Base-by-base conservation (phyloP, 2,113 vertebrate species). In the Poeciliopsis turrubarensis region DNA sequence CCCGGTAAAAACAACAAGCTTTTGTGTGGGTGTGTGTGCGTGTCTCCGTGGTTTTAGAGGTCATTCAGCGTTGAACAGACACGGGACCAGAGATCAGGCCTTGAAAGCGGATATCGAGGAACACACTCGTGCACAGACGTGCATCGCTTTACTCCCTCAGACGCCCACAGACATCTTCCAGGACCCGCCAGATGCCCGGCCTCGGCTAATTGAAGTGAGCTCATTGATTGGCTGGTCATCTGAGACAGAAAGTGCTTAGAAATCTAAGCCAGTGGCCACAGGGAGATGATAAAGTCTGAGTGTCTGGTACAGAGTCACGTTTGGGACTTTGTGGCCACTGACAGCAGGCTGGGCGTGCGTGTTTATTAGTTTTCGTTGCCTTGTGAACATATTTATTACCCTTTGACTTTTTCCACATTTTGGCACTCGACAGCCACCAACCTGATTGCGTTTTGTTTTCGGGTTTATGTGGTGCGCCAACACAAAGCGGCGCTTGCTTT, bases 151-250 rank as follows among this genome's bases (percentile, higher is more conserved):
- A 32, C 70, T 61, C 71, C 30, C 39, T 51, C 76, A 67, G 61
- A 25, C 74, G 71, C 71, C 78, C n/a, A 62, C 22, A 68, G 71
- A 39, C 72, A 72, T 77, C 30, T 47, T 69, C 72, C 64, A 72
- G 68, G 27, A 80, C 68, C 47, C 54, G 78, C 62, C 72, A 74
- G 68, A 70, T 71, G 65, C 78, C 60, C 44, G 39, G 81, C 68
- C 81, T 79, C 29, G 57, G 77, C 88, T 87, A 87, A 91, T 91
- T 92, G 91, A 91, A 87, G 80, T 75, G 26, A 87, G 72, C 29
- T 67, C 80, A 93, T 93, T 89, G 92, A 92, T 91, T 91, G 78
- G 70, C 77, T 72, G 84, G 92, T 89, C 82, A 91, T 89, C 76
- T 90, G 85, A 92, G 89, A 92, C 85, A 70, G 74, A 72, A 79